Percentiles rank a stretch among this genome's conserved stretches.
These are phyloP conservation scores for Eustalomyia histrio DNA, from an alignment of 2,888 invertebrate species.

Conservation along the genomic window DNA sequence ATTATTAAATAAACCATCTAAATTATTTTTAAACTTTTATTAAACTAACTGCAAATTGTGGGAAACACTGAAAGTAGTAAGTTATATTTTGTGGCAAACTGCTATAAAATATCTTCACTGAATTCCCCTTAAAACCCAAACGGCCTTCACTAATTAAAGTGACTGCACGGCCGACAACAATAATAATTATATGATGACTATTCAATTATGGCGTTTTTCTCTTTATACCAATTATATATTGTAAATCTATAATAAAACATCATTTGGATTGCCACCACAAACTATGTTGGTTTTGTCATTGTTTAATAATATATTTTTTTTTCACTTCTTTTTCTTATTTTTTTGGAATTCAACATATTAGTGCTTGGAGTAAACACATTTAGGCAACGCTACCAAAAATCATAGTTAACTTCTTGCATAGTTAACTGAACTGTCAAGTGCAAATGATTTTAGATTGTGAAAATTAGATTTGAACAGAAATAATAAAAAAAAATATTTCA, in stretches of 20 bases:
- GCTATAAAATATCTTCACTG: neutral
- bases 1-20: neutral
- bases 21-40: neutral
- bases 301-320: neutral
- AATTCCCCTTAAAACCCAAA: neutral
- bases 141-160: neutral
- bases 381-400: neutral
- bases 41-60: neutral
- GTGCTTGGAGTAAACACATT: neutral
- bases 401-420: neutral
- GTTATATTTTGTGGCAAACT: neutral
- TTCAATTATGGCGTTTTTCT: neutral
- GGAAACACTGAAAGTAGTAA: neutral
- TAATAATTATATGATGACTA: neutral
- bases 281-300: neutral
- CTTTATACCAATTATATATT: neutral
- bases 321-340: neutral
- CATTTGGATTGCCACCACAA: neutral
- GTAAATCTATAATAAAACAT: neutral
- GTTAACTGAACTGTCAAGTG: constrained; percentile 3
- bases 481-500: too few relatives aligned
- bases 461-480: neutral
- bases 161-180: neutral
- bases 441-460: neutral
- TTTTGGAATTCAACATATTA: neutral